These are phyloP conservation scores for Cephalotes varians DNA, from an alignment of 2,888 invertebrate genomes.

Conservation along the genomic window DNA sequence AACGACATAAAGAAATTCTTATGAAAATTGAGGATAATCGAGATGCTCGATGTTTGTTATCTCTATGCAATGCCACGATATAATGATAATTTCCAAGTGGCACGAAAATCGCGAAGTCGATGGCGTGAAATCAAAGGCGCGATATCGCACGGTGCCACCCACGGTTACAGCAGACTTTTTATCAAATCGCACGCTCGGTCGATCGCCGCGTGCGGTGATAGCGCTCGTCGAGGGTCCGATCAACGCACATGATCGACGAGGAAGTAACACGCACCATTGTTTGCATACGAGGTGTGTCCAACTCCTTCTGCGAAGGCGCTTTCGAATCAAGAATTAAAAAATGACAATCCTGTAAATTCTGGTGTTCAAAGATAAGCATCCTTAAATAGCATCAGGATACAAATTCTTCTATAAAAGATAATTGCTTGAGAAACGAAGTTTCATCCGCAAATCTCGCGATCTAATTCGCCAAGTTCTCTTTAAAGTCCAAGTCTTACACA, in stretches of 20 bases:
- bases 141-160: constrained; percentile 23
- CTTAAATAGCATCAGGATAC: neutral
- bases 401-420: neutral
- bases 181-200: constrained; percentile 35
- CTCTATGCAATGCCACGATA: neutral
- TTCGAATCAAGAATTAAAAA: neutral
- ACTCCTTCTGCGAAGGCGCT: neutral
- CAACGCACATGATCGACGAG: constrained; percentile 44
- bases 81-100: neutral
- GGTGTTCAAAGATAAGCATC: neutral
- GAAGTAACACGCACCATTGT: constrained; percentile 60
- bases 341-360: neutral
- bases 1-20: neutral
- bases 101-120: constrained; percentile 1
- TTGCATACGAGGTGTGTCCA: constrained; percentile 42
- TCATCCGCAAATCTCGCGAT: neutral
- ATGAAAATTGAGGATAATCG: neutral
- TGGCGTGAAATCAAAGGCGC: constrained; percentile 18
- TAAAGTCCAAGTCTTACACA: neutral
- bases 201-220: constrained; percentile 38
- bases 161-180: constrained; percentile 34
- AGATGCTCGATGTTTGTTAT: neutral
- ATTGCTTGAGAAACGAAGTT: neutral
- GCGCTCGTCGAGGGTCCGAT: constrained; percentile 44
- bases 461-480: neutral